phyloP scores from a whole-genome alignment of 2,888 invertebrate species.

The Stenurella melanura region DNA sequence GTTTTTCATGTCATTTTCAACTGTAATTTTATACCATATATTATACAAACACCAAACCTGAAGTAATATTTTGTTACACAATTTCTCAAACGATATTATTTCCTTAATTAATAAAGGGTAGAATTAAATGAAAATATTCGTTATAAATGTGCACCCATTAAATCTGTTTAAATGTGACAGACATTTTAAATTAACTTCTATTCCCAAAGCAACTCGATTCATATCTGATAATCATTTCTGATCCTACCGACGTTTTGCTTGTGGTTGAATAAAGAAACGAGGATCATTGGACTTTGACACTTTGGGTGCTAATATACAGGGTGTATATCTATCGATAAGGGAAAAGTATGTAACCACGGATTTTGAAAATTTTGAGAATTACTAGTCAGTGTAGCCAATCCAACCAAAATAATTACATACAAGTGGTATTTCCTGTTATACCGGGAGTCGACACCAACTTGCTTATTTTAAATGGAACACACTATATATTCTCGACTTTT shows the following conservation, averaged over 20 bases:
- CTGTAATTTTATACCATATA: slow-evolving; percentile 5
- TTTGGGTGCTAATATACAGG: too few relatives aligned
- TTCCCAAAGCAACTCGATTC: neutral
- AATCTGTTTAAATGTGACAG: neutral
- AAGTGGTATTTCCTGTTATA: too few relatives aligned
- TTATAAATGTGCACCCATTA: neutral
- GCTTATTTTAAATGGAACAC: too few relatives aligned
- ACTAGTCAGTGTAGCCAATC: too few relatives aligned
- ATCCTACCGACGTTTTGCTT: neutral
- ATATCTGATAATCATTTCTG: neutral
- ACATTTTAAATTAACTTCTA: neutral
- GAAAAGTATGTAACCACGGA: too few relatives aligned
- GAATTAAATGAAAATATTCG: neutral
- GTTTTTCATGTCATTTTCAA: slow-evolving; percentile 9
- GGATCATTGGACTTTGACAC: too few relatives aligned
- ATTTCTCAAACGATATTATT: slow-evolving; percentile 3
- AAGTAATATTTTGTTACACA: neutral
- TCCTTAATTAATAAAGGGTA: neutral
- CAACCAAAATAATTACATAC: too few relatives aligned
- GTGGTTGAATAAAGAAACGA: too few relatives aligned
- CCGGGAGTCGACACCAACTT: too few relatives aligned
- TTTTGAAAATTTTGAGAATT: too few relatives aligned
- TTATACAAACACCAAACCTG: slow-evolving; percentile 7
- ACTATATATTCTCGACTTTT: too few relatives aligned
- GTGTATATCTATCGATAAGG: too few relatives aligned